Conservation (phyloP, 1,140 invertebrate species). For the silkworm (Bombyx mori) region DNA sequence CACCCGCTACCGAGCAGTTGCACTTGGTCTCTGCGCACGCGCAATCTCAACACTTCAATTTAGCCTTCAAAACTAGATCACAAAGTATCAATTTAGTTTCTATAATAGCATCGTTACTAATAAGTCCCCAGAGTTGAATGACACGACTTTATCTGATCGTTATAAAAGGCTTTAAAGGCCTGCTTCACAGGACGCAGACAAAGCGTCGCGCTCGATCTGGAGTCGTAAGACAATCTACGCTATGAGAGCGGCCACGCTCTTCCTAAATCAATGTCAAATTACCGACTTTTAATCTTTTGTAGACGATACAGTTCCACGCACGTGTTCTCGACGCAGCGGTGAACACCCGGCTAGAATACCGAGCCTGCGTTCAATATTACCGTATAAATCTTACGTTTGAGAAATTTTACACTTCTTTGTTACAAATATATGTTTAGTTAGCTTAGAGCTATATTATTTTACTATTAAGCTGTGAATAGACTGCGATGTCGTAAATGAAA, state of each 20-base stretch:
- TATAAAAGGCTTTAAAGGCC: slow-evolving; percentile 24
- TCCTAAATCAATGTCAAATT: slow-evolving; percentile 69
- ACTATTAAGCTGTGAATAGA: slow-evolving; percentile 40
- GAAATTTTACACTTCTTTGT: slow-evolving; percentile 63
- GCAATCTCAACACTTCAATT: neutral
- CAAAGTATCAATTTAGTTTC: too few relatives aligned
- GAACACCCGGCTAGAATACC: slow-evolving; percentile 39
- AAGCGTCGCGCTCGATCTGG: slow-evolving; percentile 31
- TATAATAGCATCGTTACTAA: too few relatives aligned
- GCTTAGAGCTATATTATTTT: slow-evolving; percentile 42
- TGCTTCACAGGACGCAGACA: slow-evolving; percentile 24
- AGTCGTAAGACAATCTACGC: slow-evolving; percentile 54
- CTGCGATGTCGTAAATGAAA: slow-evolving; percentile 43
- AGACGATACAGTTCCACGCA: slow-evolving; percentile 59
- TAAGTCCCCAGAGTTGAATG: too few relatives aligned
- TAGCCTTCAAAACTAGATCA: too few relatives aligned
- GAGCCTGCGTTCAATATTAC: slow-evolving; percentile 34
- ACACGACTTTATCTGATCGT: slow-evolving; percentile 12
- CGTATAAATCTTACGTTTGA: slow-evolving; percentile 60
- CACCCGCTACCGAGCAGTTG: slow-evolving; percentile 48
- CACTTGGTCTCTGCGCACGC: slow-evolving; percentile 25
- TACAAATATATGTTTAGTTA: slow-evolving; percentile 45
- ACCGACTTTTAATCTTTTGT: slow-evolving; percentile 66
- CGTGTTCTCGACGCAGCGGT: slow-evolving; percentile 38
- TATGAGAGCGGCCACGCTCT: slow-evolving; percentile 49